These are phyloP conservation scores for Bubo scandiacus DNA, from an alignment of 2,113 vertebrate genomes.

Conservation along the genomic window DNA sequence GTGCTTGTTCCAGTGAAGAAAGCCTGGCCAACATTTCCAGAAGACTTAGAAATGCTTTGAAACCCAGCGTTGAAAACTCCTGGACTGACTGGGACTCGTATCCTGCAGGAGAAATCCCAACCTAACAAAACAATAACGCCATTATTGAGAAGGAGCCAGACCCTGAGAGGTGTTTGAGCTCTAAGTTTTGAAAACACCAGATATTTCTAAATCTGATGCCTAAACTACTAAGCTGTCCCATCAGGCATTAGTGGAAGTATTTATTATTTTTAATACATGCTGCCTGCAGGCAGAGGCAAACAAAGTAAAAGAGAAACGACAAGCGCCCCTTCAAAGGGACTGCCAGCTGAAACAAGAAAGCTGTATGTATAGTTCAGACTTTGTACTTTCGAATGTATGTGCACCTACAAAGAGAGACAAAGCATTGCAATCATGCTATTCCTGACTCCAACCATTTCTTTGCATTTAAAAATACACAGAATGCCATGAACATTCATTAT, in stretches of 20 bases:
- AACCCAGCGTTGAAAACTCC: not conserved
- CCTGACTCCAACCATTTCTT: not conserved
- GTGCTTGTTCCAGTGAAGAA: not conserved
- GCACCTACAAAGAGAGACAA: not conserved
- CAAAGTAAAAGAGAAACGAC: not conserved
- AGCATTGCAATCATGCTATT: not conserved
- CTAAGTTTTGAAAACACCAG: not conserved
- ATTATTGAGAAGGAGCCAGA: not conserved
- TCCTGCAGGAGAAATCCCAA: not conserved
- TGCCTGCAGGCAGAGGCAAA: not conserved
- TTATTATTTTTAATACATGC: conserved; percentile 30
- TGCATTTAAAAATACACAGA: conserved; percentile 21
- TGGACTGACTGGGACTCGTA: not conserved
- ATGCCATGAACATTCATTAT: conserved; percentile 1
- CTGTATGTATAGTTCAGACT: not conserved
- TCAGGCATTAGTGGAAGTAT: not conserved
- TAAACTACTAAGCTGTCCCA: conserved; percentile 19
- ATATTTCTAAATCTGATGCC: not conserved
- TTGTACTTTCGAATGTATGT: not conserved
- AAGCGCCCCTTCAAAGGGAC: conserved; percentile 28
- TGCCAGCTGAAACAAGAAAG: conserved; percentile 19
- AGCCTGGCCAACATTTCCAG: not conserved
- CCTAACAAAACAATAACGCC: not conserved
- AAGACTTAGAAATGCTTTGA: not conserved
- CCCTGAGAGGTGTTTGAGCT: not conserved